Conservation (phyloP, 2,888 invertebrate genomes). For the Blera fallax region DNA sequence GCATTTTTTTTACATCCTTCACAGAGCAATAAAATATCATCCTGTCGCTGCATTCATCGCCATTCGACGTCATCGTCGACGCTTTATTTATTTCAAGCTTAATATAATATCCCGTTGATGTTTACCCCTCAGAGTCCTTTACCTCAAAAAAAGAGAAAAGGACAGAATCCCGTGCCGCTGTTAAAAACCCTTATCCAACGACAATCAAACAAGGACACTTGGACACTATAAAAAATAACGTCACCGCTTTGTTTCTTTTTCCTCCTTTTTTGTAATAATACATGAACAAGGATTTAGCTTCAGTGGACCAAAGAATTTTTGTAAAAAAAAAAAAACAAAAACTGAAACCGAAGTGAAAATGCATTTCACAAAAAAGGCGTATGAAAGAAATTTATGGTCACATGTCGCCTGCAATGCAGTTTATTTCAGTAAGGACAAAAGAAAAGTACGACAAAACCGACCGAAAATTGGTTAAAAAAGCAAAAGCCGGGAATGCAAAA, state of each 20-base stretch:
- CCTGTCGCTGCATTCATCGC: slow-evolving; percentile 63
- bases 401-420: slow-evolving; percentile 71
- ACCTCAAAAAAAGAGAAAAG: not conserved
- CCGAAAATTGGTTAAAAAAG: slow-evolving; percentile 54
- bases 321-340: slow-evolving; percentile 7
- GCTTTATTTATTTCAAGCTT: slow-evolving; percentile 68
- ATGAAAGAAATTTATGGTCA: slow-evolving; percentile 70
- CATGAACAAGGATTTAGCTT: slow-evolving; percentile 64
- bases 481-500: slow-evolving; percentile 30
- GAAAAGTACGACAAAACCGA: slow-evolving; percentile 46
- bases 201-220: slow-evolving; percentile 64
- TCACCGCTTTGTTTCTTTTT: slow-evolving; percentile 49
- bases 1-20: slow-evolving; percentile 38
- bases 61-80: slow-evolving; percentile 60
- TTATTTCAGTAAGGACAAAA: slow-evolving; percentile 54
- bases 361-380: slow-evolving; percentile 59
- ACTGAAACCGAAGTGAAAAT: slow-evolving; percentile 57
- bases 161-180: slow-evolving; percentile 17
- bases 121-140: slow-evolving; percentile 46
- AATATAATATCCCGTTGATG: slow-evolving; percentile 65
- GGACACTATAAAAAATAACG: slow-evolving; percentile 59
- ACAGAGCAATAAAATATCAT: slow-evolving; percentile 67
- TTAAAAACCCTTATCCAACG: slow-evolving; percentile 58
- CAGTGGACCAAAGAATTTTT: slow-evolving; percentile 43
- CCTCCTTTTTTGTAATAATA: slow-evolving; percentile 48